Evolutionary conservation across 2,113 vertebrate species (phyloP).

Genomic region (human (Homo sapiens)): DNA sequence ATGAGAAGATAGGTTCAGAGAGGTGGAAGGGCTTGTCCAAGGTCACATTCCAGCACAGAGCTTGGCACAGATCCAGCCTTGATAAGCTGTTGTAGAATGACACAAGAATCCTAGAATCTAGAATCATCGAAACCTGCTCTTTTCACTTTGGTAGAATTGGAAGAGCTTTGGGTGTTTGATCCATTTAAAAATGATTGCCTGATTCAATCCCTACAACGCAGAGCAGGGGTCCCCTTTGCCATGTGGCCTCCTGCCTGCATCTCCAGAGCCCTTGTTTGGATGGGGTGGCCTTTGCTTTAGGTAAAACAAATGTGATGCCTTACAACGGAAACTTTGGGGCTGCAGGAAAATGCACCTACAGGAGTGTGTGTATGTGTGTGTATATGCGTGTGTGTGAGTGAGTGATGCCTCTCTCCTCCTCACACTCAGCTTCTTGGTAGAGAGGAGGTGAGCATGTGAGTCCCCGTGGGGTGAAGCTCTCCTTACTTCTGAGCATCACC

Average conservation of each 20-base stretch:
- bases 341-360: neutral
- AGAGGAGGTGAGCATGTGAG: neutral
- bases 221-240: neutral
- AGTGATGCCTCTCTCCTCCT: neutral
- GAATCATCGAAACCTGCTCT: neutral
- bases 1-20: neutral
- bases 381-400: fast-evolving
- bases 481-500: neutral
- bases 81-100: neutral
- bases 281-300: neutral
- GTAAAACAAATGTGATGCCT: neutral
- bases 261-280: neutral
- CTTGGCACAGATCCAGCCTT: neutral
- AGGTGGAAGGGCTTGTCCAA: neutral
- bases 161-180: neutral
- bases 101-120: neutral
- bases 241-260: neutral
- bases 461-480: neutral
- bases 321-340: neutral
- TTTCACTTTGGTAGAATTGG: neutral
- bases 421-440: neutral
- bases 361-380: neutral
- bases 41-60: neutral
- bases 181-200: neutral
- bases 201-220: neutral